Percentiles rank a stretch among this genome's conserved stretches.
Evolutionary conservation across 1,140 invertebrate genomes (phyloP).

Genomic region (Platorchestia sp.): DNA sequence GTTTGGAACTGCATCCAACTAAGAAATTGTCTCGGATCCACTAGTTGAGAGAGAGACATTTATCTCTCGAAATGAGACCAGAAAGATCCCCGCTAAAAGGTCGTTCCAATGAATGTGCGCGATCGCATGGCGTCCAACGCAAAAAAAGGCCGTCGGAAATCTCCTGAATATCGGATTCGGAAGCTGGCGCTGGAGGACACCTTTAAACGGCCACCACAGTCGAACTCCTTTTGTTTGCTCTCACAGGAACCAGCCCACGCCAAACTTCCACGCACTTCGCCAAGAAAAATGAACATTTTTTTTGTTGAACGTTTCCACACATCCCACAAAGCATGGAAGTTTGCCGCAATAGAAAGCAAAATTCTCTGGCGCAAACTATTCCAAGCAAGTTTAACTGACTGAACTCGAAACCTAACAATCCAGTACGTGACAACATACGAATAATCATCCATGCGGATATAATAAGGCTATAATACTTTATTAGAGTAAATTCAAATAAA

Average conservation of each 20-base stretch:
- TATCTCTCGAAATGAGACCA: not conserved
- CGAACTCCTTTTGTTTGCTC: not conserved
- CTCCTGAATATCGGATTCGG: conserved; percentile 37
- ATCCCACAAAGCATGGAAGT: not conserved
- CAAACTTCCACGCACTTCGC: not conserved
- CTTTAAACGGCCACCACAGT: conserved; percentile 28
- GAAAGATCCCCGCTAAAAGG: not conserved
- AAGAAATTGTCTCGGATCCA: not conserved
- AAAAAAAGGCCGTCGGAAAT: not conserved
- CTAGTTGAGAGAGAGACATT: not conserved
- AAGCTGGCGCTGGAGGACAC: conserved; percentile 17
- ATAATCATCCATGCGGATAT: not conserved
- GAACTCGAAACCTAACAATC: not conserved
- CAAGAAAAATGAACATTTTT: not conserved
- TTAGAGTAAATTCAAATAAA: too few species aligned
- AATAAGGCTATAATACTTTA: too few species aligned
- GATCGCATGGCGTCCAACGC: not conserved
- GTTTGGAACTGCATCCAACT: not conserved
- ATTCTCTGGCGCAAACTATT: not conserved
- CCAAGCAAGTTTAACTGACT: not conserved
- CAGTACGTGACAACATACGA: not conserved
- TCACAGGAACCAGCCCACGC: not conserved
- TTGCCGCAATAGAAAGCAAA: not conserved
- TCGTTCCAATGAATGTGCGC: not conserved
- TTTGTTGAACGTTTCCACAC: not conserved